Conservation (phyloP, 2,113 vertebrate species). For the Tamias sibiricus region DNA sequence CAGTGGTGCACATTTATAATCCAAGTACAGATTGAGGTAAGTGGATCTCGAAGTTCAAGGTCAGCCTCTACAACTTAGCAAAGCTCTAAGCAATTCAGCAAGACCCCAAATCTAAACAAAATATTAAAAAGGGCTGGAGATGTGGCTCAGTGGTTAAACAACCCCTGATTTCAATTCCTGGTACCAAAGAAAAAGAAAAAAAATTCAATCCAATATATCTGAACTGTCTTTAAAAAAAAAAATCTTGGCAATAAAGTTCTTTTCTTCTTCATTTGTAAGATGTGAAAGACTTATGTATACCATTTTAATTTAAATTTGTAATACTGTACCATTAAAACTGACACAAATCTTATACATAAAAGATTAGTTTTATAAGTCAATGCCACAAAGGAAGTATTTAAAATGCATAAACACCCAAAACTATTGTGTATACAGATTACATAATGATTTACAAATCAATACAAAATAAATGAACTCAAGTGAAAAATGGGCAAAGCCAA, state of each 20-base stretch:
- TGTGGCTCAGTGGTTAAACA: too few species aligned
- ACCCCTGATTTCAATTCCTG: too few species aligned
- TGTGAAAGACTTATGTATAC: background rate
- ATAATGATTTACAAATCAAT: background rate
- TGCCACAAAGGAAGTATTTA: background rate
- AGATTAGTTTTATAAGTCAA: constrained; percentile 14
- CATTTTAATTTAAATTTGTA: constrained; percentile 31
- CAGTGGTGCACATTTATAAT: too few species aligned
- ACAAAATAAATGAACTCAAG: background rate
- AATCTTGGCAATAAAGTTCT: background rate
- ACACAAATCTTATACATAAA: constrained; percentile 33
- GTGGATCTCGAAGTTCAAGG: too few species aligned
- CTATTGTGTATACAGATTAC: background rate
- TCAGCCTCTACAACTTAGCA: too few species aligned
- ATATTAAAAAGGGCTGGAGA: too few species aligned
- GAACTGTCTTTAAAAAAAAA: background rate
- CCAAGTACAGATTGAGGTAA: too few species aligned
- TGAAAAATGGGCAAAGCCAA: background rate
- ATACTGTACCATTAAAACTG: background rate
- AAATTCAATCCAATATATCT: background rate
- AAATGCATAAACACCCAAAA: background rate
- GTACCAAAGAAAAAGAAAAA: too few species aligned
- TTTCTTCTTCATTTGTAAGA: constrained; percentile 1
- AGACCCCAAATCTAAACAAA: too few species aligned
- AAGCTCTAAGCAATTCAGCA: too few species aligned